phyloP scores from a whole-genome alignment of 2,888 invertebrate genomes.

The Adela reaumurella region DNA sequence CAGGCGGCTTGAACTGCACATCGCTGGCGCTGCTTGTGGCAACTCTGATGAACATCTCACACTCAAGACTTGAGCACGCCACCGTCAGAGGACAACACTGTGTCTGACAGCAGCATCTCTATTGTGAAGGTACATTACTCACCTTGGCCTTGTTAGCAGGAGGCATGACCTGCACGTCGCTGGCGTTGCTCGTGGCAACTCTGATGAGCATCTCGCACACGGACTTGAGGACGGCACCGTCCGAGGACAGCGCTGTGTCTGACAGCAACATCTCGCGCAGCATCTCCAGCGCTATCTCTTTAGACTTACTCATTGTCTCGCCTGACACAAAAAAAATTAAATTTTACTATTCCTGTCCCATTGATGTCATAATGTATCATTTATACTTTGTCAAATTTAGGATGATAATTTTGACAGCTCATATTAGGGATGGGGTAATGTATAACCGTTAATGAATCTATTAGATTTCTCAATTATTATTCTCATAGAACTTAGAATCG shows the following conservation, averaged over 20 bases:
- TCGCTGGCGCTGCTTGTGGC: constrained; percentile 47
- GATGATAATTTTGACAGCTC: too few species aligned
- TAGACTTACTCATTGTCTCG: constrained; percentile 31
- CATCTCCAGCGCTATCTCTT: constrained; percentile 16
- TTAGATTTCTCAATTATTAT: too few species aligned
- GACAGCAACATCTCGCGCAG: constrained; percentile 23
- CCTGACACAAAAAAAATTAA: constrained; percentile 23
- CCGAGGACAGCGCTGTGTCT: constrained; percentile 8
- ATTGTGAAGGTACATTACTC: too few species aligned
- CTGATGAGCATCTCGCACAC: constrained; percentile 55
- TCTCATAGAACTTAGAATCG: too few species aligned
- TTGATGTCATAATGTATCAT: too few species aligned
- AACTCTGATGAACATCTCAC: constrained; percentile 54
- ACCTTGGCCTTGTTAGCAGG: constrained; percentile 51
- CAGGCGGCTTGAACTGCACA: constrained; percentile 51
- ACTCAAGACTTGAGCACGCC: constrained; percentile 38
- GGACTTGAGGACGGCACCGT: constrained; percentile 29
- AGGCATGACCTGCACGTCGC: constrained; percentile 49
- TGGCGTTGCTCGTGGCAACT: constrained; percentile 48
- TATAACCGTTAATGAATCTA: too few species aligned
- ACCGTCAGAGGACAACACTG: constrained; percentile 13
- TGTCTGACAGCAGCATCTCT: constrained; percentile 16
- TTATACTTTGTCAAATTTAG: too few species aligned
- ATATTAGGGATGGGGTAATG: too few species aligned
- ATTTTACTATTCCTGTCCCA: too few species aligned